Evolutionary conservation across 1,140 invertebrate species (phyloP).

Genomic region (Hyphantria cunea): DNA sequence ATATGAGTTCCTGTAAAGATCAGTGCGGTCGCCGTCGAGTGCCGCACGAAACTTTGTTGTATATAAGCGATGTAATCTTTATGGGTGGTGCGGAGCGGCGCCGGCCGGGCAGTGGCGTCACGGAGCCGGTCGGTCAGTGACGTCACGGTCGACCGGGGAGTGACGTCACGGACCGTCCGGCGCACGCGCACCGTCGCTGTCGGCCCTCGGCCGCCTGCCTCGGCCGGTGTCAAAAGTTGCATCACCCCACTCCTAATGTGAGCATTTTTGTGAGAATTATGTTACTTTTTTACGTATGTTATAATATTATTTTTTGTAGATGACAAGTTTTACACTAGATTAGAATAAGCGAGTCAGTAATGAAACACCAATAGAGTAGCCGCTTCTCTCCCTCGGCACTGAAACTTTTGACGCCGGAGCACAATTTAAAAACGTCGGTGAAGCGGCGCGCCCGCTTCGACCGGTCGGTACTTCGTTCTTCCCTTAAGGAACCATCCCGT

Average conservation of each 20-base stretch:
- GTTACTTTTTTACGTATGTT: slow-evolving; percentile 76
- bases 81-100: slow-evolving; percentile 45
- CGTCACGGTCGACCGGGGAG: slow-evolving; percentile 23
- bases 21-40: slow-evolving; percentile 51
- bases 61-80: slow-evolving; percentile 68
- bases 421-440: slow-evolving; percentile 44
- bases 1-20: slow-evolving; percentile 81
- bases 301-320: slow-evolving; percentile 75
- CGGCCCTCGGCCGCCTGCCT: slow-evolving; percentile 34
- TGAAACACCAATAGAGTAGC: slow-evolving; percentile 82
- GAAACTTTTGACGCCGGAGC: slow-evolving; percentile 75
- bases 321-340: slow-evolving; percentile 80
- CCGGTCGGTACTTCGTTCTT: slow-evolving; percentile 26
- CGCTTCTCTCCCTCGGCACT: slow-evolving; percentile 79
- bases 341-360: slow-evolving; percentile 81
- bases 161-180: slow-evolving; percentile 30
- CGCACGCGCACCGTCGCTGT: slow-evolving; percentile 19
- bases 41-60: slow-evolving; percentile 67
- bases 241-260: slow-evolving; percentile 70
- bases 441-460: slow-evolving; percentile 28
- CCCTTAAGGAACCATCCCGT: slow-evolving; percentile 30
- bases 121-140: too few species aligned
- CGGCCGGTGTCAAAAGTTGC: slow-evolving; percentile 59
- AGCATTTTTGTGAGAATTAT: slow-evolving; percentile 80
- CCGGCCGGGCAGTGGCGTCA: not conserved